Percentiles rank a stretch among this genome's conserved stretches.
Evolutionary conservation across 2,888 invertebrate species (phyloP).

Genomic region (Gandaritis pyraliata): DNA sequence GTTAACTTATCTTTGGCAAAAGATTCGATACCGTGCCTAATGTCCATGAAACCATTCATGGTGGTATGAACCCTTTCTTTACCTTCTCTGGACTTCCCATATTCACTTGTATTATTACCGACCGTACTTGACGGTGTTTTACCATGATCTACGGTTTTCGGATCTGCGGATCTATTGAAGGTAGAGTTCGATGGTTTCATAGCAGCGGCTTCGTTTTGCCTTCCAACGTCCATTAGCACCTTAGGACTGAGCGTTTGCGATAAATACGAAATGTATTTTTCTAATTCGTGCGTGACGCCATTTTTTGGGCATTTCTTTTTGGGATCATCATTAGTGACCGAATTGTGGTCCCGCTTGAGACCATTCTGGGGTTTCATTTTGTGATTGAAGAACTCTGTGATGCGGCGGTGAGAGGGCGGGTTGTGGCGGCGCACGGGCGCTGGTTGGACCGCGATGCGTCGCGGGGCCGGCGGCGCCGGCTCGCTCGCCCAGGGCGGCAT

Average conservation of each 20-base stretch:
- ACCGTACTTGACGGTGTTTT: constrained; percentile 54
- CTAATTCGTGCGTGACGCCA: constrained; percentile 76
- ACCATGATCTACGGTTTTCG: constrained; percentile 58
- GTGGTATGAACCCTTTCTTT: constrained; percentile 61
- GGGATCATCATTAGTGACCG: constrained; percentile 62
- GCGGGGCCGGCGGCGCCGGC: constrained; percentile 75
- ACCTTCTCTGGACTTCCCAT: constrained; percentile 58
- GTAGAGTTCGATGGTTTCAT: constrained; percentile 50
- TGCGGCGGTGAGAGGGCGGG: constrained; percentile 88
- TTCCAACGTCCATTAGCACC: constrained; percentile 74
- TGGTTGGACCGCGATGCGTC: constrained; percentile 72
- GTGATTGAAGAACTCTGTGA: constrained; percentile 93
- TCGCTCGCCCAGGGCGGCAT: constrained; percentile 82
- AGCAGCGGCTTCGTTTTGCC: constrained; percentile 59
- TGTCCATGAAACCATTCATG: constrained; percentile 73
- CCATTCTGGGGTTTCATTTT: constrained; percentile 89
- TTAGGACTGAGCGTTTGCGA: constrained; percentile 79
- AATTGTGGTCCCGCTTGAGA: constrained; percentile 73
- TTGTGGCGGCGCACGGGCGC: constrained; percentile 66
- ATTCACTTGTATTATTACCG: constrained; percentile 63
- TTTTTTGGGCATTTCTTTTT: constrained; percentile 79
- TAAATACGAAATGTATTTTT: constrained; percentile 79
- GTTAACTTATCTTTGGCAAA: constrained; percentile 58
- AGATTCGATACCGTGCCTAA: constrained; percentile 61
- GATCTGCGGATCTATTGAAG: constrained; percentile 50